Base-by-base conservation (phyloP, 2,113 vertebrate species). In the Monopterus albus region DNA sequence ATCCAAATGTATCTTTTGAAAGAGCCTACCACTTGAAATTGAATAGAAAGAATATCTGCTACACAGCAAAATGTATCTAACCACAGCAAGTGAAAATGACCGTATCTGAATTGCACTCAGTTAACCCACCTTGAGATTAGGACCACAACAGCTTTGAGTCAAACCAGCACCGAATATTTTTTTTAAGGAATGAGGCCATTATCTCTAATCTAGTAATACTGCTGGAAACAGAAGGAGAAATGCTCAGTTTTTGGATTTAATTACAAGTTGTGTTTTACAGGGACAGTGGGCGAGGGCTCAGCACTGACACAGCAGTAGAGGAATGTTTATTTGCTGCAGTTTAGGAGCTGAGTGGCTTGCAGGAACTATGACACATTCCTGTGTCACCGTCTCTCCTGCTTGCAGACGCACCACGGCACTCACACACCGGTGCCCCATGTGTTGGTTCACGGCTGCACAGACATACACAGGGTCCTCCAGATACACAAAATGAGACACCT, bases 261-360 rank as follows among this genome's bases (percentile, higher is more conserved):
- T 93, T 93, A 91, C 63, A 83, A 72, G 61, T 79, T 88, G 85
- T 87, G 83, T 89, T 93, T 93, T 87, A 91, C 90, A 92, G 91
- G 85, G 68, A 89, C 78, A 86, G 83, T 80, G 89, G 90, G 91
- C 83, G 56, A 89, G 75, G 62, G 67, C 78, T 91, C 88, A 88
- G 85, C 86, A 87, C 87, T 93, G 93, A 94, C 92, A 93, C 88
- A 91, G 82, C 68, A 84, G 83, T 39, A 59, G 75, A 92, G 86
- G 92, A 94, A 94, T 94, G 93, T 93, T 93, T 93, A 93, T 92
- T 90, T 93, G 92, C 90, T 91, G 90, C 92, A 92, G 83, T 93
- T 92, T 91, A 82, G 87, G 84, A 92, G 83, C 82, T 49, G 83
- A 86, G 88, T 78, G 90, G 87, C 86, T 91, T 90, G 83, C 87